Evolutionary conservation across 2,797 vertebrate species (phyloP), one percentile per base, ranked within the genome.

Genomic region (Micropoecilia bifurca): DNA sequence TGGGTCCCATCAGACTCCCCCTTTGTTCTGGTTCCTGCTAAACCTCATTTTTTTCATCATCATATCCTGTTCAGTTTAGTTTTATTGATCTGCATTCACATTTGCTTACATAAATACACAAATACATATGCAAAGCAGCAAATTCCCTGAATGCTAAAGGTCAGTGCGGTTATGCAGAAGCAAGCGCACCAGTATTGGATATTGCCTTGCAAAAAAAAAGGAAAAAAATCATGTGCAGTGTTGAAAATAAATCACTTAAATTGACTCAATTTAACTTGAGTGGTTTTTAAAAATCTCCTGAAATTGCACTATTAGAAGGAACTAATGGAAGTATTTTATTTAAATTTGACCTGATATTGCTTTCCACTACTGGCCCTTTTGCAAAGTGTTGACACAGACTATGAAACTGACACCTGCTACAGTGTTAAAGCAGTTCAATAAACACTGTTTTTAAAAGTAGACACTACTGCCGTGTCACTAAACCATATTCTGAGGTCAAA

Each of bases 41-140:
- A 71, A 45, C 41, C 68, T 53, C 22, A 16, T 78, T 76, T 22
- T 28, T 47, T 72, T 68, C 53, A 78, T 73, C 74, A 36, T n/a
- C 43, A 12, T 28, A 20, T 73, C 20, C 22, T 55, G 73, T 77
- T 66, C 50, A 77, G 69, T 57, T 43, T 46, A 20, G 22, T 77
- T 79, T 43, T 41, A 66, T 73, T 72, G 55, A 80, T 74, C 75
- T 45, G 39, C 43, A 10, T 30, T 7, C 22, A 71, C 71, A 87
- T 87, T 86, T 87, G 50, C 86, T 84, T 87, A 28, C 57, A 59
- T 13, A 59, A 53, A 73, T 68, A 81, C 66, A 78, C 48, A 82
- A 30, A 69, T 57, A 55, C 22, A 73, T 30, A 68, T 13, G 57
- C 33, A 53, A 78, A 78, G 55, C 30, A 43, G 74, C 48, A 30